Percentiles rank a stretch among this genome's conserved stretches.
Conservation (phyloP, 2,888 invertebrate genomes). For the Orthosia cruda region DNA sequence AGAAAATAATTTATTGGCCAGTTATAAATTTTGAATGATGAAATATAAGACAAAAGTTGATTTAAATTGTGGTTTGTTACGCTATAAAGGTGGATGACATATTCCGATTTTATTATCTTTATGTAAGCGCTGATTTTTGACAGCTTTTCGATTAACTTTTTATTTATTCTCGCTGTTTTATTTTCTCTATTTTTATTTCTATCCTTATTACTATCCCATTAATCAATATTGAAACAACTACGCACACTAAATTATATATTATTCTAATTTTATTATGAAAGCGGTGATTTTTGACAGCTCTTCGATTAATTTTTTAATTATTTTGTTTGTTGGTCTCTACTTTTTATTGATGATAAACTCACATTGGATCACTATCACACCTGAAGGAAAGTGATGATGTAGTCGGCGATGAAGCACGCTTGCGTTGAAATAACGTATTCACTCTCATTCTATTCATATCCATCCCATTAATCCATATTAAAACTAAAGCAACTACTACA, state of each 20-base stretch:
- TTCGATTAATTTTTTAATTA: not conserved
- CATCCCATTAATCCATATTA: constrained; percentile 5
- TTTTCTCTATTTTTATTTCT: not conserved
- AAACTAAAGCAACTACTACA: not conserved
- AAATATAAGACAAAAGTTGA: constrained; percentile 31
- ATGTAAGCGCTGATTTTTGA: not conserved
- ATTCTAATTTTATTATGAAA: not conserved
- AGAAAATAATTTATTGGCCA: constrained; percentile 53
- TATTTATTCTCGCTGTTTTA: not conserved
- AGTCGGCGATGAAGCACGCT: too few species aligned
- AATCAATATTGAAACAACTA: constrained; percentile 15
- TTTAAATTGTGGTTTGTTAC: constrained; percentile 13
- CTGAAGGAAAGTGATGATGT: too few species aligned
- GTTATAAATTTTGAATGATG: constrained; percentile 32
- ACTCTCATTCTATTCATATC: not conserved
- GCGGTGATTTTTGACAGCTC: not conserved
- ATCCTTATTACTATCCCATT: not conserved
- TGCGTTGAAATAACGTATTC: too few species aligned
- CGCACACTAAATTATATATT: too few species aligned
- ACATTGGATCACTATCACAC: too few species aligned
- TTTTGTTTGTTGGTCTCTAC: not conserved
- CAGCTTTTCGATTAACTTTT: not conserved
- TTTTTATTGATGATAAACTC: too few species aligned
- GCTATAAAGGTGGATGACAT: constrained; percentile 11
- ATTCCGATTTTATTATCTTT: not conserved